Evolutionary conservation across 2,113 vertebrate genomes (phyloP).

Genomic region (Nerophis lumbriciformis): DNA sequence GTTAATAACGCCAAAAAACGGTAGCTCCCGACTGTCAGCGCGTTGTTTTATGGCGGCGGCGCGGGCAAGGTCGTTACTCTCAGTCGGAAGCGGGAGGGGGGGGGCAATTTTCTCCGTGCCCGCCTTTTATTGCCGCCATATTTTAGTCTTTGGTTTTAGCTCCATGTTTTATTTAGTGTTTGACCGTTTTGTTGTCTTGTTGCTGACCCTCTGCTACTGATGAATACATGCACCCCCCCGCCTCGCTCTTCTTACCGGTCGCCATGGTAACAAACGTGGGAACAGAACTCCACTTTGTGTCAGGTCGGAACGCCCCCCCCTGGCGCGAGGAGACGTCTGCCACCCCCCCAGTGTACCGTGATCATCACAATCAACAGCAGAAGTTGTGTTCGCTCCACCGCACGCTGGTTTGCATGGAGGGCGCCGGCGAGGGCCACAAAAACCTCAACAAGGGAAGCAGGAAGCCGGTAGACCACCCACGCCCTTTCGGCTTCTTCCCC

Average conservation of each 20-base stretch:
- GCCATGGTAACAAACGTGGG: conserved; percentile 34
- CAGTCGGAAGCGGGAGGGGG: conserved; percentile 16
- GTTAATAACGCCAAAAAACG: conserved; percentile 55
- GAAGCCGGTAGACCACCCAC: conserved; percentile 31
- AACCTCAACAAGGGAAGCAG: conserved; percentile 47
- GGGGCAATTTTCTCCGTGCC: conserved; percentile 33
- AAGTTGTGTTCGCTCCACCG: not conserved
- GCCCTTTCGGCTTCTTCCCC: not conserved
- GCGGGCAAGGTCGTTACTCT: conserved; percentile 53
- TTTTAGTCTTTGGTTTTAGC: conserved; percentile 60
- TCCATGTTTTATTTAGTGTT: conserved; percentile 60
- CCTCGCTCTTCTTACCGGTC: conserved; percentile 2
- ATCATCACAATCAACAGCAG: not conserved
- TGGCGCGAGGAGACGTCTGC: not conserved
- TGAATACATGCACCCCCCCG: conserved; percentile 45
- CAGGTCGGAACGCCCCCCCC: not conserved
- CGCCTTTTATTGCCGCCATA: conserved; percentile 54
- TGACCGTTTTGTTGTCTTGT: conserved; percentile 50
- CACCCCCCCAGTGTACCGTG: not conserved
- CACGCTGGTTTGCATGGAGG: conserved; percentile 55
- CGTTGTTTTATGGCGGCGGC: conserved; percentile 45
- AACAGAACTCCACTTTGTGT: conserved; percentile 36
- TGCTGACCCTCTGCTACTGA: conserved; percentile 55
- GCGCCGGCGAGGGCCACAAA: conserved; percentile 46
- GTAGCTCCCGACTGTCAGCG: conserved; percentile 35